A percentile compares a stretch with the other conserved stretches of the same genome.
Evolutionary conservation across 2,888 invertebrate genomes (phyloP).

Genomic region (Netelia inedita): DNA sequence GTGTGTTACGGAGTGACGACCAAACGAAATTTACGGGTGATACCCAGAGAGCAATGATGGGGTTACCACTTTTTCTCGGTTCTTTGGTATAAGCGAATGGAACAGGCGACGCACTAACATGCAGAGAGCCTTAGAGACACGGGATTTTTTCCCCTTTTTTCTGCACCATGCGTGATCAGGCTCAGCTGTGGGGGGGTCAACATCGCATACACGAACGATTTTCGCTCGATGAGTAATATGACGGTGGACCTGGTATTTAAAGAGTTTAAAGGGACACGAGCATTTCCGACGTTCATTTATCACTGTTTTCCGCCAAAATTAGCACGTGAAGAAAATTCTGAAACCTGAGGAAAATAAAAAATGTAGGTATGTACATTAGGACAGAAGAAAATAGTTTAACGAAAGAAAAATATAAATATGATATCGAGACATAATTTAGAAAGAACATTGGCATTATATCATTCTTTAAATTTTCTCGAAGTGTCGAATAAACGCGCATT

Average conservation of each 20-base stretch:
- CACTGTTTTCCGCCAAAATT: not conserved
- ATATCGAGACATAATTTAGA: not conserved
- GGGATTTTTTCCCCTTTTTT: slow-evolving; percentile 18
- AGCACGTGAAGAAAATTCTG: not conserved
- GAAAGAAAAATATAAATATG: not conserved
- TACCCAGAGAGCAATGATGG: not conserved
- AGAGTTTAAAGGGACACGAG: slow-evolving; percentile 43
- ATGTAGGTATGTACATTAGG: too few relatives aligned
- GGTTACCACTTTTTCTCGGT: not conserved
- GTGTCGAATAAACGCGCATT: not conserved
- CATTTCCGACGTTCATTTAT: not conserved
- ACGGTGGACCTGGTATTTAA: not conserved
- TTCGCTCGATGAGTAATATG: slow-evolving; percentile 48
- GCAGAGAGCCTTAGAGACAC: not conserved
- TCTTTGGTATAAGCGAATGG: not conserved
- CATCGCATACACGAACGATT: slow-evolving; percentile 44
- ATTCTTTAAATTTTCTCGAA: not conserved
- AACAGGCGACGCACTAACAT: not conserved
- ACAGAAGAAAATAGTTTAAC: not conserved
- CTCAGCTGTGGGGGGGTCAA: slow-evolving; percentile 49
- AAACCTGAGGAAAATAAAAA: not conserved
- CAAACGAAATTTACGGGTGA: too few relatives aligned
- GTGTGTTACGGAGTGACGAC: too few relatives aligned
- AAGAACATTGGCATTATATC: not conserved
- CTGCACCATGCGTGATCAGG: slow-evolving; percentile 53